A percentile compares a stretch with the other conserved stretches of the same genome.
These are phyloP conservation scores for Xestobium rufovillosum DNA, from an alignment of 2,888 invertebrate species.

Conservation along the genomic window DNA sequence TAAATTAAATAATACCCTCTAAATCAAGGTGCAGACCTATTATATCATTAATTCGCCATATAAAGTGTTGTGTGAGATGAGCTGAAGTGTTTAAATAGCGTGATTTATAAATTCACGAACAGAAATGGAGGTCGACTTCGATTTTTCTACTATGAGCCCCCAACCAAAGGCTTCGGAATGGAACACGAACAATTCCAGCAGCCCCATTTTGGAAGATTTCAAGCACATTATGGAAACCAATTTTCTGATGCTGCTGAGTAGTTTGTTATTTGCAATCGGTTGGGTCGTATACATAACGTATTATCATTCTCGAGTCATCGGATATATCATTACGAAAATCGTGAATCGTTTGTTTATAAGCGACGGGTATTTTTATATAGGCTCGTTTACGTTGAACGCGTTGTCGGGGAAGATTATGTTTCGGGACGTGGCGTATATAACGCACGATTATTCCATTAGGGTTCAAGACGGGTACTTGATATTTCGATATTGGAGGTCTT, in stretches of 20 bases:
- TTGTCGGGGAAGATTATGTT: slow-evolving; percentile 98
- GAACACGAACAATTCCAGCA: slow-evolving; percentile 28
- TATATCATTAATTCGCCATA: too few relatives aligned
- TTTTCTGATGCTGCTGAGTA: slow-evolving; percentile 67
- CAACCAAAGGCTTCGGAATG: slow-evolving; percentile 30
- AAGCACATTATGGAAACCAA: slow-evolving; percentile 76
- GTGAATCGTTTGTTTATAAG: slow-evolving; percentile 80
- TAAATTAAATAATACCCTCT: too few relatives aligned
- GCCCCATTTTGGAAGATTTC: slow-evolving; percentile 52
- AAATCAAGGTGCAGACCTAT: too few relatives aligned
- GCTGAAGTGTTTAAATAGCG: too few relatives aligned
- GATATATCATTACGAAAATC: slow-evolving; percentile 81
- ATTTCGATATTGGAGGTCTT: slow-evolving; percentile 97
- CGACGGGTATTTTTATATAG: slow-evolving; percentile 84
- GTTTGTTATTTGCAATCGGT: slow-evolving; percentile 71
- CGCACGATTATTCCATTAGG: slow-evolving; percentile 85
- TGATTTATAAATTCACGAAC: too few relatives aligned
- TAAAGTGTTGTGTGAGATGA: too few relatives aligned
- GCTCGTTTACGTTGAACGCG: slow-evolving; percentile 91
- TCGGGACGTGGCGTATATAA: slow-evolving; percentile 88
- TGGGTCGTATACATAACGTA: slow-evolving; percentile 94
- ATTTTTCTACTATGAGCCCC: too few relatives aligned
- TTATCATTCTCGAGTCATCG: slow-evolving; percentile 89
- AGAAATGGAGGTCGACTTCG: too few relatives aligned
- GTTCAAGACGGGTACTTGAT: slow-evolving; percentile 96